phyloP scores from a whole-genome alignment of 2,888 invertebrate genomes.

The Agelastica alni region DNA sequence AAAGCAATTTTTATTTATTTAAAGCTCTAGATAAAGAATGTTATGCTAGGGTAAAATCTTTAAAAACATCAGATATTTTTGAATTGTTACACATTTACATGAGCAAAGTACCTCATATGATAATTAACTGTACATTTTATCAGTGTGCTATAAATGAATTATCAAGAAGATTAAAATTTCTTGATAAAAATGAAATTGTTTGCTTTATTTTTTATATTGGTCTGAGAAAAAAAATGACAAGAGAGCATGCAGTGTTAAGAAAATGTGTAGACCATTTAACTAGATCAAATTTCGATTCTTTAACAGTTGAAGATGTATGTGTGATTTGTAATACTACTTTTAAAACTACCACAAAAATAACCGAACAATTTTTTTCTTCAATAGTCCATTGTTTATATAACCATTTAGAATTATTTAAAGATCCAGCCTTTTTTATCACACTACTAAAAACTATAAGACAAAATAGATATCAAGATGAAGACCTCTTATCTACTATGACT shows the following conservation, averaged over 20 bases:
- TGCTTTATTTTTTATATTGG: slow-evolving; percentile 54
- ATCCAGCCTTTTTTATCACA: slow-evolving; percentile 53
- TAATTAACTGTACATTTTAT: slow-evolving; percentile 48
- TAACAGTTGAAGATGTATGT: slow-evolving; percentile 52
- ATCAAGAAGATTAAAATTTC: slow-evolving; percentile 34
- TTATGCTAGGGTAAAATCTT: slow-evolving; percentile 39
- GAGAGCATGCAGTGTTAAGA: slow-evolving; percentile 43
- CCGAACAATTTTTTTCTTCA: slow-evolving; percentile 45
- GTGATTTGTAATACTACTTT: slow-evolving; percentile 54
- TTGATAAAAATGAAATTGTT: slow-evolving; percentile 48
- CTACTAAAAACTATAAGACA: slow-evolving; percentile 55
- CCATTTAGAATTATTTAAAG: slow-evolving; percentile 50
- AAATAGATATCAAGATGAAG: slow-evolving; percentile 51
- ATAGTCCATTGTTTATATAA: slow-evolving; percentile 47
- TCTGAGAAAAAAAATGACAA: slow-evolving; percentile 48
- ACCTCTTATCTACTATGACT: slow-evolving; percentile 51
- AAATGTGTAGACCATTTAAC: slow-evolving; percentile 45
- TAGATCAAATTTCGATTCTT: slow-evolving; percentile 35
- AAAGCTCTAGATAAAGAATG: slow-evolving; percentile 49
- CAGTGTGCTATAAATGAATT: slow-evolving; percentile 44
- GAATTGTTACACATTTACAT: slow-evolving; percentile 47
- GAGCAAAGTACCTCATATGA: slow-evolving; percentile 45
- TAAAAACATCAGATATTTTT: slow-evolving; percentile 42
- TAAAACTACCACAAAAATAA: slow-evolving; percentile 54
- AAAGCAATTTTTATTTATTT: slow-evolving; percentile 39